phyloP scores from a whole-genome alignment of 2,797 vertebrate species.

The Characodon lateralis region DNA sequence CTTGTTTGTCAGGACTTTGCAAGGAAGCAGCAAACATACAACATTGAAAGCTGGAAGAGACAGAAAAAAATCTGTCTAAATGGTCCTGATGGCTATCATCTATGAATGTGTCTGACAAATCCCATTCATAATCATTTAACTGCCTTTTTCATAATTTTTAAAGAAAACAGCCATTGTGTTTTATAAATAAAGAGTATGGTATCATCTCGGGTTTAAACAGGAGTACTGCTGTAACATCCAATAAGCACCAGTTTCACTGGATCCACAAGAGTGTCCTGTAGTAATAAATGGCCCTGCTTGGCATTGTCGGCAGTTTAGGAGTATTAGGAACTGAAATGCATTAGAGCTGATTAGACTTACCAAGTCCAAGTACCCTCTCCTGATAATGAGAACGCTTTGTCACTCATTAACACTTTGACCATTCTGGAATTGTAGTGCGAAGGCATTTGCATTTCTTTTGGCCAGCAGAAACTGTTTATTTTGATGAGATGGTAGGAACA shows the following conservation, averaged over 20 bases:
- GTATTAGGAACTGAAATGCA: slow-evolving; percentile 74
- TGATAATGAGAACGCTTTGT: slow-evolving; percentile 80
- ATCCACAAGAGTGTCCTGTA: slow-evolving; percentile 49
- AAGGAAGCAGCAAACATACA: not conserved
- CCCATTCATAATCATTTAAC: not conserved
- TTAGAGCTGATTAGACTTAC: slow-evolving; percentile 79
- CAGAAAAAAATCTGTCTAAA: not conserved
- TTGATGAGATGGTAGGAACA: slow-evolving; percentile 55
- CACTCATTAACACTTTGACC: slow-evolving; percentile 75
- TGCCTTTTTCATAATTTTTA: slow-evolving; percentile 2
- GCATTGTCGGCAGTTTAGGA: slow-evolving; percentile 67
- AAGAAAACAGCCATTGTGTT: slow-evolving; percentile 1
- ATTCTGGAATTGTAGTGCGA: slow-evolving; percentile 43
- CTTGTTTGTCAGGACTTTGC: not conserved
- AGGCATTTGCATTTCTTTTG: slow-evolving; percentile 57
- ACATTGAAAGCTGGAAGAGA: not conserved
- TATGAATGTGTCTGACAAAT: not conserved
- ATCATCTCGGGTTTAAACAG: slow-evolving; percentile 33
- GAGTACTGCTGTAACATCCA: slow-evolving; percentile 47
- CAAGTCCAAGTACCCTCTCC: slow-evolving; percentile 69
- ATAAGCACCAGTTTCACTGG: slow-evolving; percentile 49
- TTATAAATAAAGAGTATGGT: slow-evolving; percentile 30
- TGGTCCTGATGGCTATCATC: too few species aligned
- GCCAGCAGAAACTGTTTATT: slow-evolving; percentile 54
- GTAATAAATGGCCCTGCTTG: slow-evolving; percentile 65